Percentiles rank a stretch among this genome's conserved stretches.
phyloP scores from a whole-genome alignment of 2,888 invertebrate species.

The Drosophila nigricruria region DNA sequence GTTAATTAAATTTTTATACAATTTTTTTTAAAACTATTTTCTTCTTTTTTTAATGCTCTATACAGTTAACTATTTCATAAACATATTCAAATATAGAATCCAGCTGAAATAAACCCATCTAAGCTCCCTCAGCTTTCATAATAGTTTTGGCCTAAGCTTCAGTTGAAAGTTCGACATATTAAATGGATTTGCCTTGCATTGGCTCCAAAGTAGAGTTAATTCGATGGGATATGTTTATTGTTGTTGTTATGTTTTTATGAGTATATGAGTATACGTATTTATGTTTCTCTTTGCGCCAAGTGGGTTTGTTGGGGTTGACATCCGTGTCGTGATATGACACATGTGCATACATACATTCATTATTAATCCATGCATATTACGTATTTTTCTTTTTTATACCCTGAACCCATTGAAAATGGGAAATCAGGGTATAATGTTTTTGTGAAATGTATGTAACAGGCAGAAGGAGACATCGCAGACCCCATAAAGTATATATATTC shows the following conservation, averaged over 20 bases:
- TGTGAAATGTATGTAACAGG: too few species aligned
- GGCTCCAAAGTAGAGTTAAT: not conserved
- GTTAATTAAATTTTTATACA: too few species aligned
- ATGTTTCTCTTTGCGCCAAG: not conserved
- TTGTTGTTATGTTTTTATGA: not conserved
- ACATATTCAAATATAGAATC: not conserved
- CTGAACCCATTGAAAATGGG: too few species aligned
- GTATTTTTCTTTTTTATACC: not conserved
- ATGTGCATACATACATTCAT: constrained; percentile 27
- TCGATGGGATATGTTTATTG: not conserved
- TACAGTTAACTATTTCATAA: not conserved
- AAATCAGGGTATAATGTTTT: too few species aligned
- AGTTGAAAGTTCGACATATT: not conserved
- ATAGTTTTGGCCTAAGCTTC: not conserved
- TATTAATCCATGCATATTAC: constrained; percentile 24
- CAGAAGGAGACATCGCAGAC: too few species aligned
- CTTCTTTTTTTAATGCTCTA: too few species aligned
- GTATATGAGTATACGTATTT: not conserved
- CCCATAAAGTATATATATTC: too few species aligned
- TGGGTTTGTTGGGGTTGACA: not conserved
- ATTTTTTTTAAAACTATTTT: too few species aligned
- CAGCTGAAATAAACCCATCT: not conserved
- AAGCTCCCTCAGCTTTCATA: not conserved
- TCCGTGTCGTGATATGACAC: constrained; percentile 17
- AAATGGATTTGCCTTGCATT: not conserved